Conservation (phyloP, 2,113 vertebrate species). For the Protomyctophum bolini region DNA sequence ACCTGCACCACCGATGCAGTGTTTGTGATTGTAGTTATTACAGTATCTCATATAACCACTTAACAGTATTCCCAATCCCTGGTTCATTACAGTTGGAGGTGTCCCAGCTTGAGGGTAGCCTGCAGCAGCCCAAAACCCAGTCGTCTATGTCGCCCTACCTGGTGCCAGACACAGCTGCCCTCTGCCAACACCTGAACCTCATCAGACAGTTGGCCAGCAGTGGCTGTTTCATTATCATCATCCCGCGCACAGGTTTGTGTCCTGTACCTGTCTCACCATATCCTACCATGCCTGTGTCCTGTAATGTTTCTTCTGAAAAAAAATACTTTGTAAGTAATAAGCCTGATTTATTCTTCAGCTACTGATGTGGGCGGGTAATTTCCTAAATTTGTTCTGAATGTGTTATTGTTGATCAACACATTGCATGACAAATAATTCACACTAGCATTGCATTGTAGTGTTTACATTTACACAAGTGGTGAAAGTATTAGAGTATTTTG, state of each 20-base stretch:
- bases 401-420: too few relatives aligned
- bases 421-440: too few relatives aligned
- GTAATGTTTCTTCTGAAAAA: too few relatives aligned
- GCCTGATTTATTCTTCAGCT: too few relatives aligned
- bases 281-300: not conserved
- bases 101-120: slow-evolving; percentile 95
- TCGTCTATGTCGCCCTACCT: slow-evolving; percentile 98
- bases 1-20: not conserved
- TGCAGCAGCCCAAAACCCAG: slow-evolving; percentile 94
- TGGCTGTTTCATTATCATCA: slow-evolving; percentile 96
- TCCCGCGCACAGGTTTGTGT: slow-evolving; percentile 89
- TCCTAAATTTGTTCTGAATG: too few relatives aligned
- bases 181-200: slow-evolving; percentile 90
- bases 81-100: slow-evolving; percentile 87
- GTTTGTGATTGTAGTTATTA: too few relatives aligned
- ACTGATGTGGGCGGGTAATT: too few relatives aligned
- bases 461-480: too few relatives aligned
- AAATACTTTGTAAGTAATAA: too few relatives aligned
- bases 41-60: too few relatives aligned
- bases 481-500: too few relatives aligned
- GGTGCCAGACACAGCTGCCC: slow-evolving; percentile 90
- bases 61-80: not conserved
- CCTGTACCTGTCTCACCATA: slow-evolving; percentile 7
- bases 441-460: too few relatives aligned
- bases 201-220: slow-evolving; percentile 90